Conservation (phyloP, 2,797 vertebrate genomes). For the Pangasius macronema region DNA sequence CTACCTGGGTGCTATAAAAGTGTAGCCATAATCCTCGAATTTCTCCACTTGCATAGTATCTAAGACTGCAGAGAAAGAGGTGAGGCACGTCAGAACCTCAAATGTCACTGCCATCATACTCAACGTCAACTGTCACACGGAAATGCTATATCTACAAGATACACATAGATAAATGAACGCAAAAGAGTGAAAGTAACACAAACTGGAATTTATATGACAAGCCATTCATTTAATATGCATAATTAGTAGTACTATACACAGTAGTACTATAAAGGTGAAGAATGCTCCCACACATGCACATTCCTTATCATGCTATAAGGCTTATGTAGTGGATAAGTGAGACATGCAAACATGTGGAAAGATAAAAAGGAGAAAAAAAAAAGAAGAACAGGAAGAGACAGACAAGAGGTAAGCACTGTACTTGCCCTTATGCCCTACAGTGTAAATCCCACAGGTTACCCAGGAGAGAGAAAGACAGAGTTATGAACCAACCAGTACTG, state of each 20-base stretch:
- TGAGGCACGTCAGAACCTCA: constrained; percentile 20
- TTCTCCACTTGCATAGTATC: constrained; percentile 84
- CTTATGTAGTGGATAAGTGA: background rate
- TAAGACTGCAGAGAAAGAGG: constrained; percentile 76
- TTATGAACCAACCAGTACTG: constrained; percentile 42
- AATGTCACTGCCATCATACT: background rate
- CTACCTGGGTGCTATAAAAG: constrained; percentile 92
- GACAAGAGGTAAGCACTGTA: constrained; percentile 49
- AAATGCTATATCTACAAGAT: background rate
- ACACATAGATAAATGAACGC: background rate
- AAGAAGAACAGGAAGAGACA: background rate
- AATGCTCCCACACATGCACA: constrained; percentile 1
- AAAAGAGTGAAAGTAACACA: background rate
- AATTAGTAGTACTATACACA: too few relatives aligned
- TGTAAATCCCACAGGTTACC: constrained; percentile 62
- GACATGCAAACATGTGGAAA: constrained; percentile 18
- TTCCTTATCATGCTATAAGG: constrained; percentile 9
- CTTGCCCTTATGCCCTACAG: constrained; percentile 78
- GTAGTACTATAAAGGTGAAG: background rate
- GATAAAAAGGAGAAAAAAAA: background rate
- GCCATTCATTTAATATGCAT: background rate
- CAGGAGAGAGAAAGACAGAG: constrained; percentile 53
- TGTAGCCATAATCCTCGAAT: constrained; percentile 90
- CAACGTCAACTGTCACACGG: background rate
- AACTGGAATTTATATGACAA: background rate